Evolutionary conservation across 2,113 vertebrate species (phyloP).

Genomic region (Choloepus hoffmanni): DNA sequence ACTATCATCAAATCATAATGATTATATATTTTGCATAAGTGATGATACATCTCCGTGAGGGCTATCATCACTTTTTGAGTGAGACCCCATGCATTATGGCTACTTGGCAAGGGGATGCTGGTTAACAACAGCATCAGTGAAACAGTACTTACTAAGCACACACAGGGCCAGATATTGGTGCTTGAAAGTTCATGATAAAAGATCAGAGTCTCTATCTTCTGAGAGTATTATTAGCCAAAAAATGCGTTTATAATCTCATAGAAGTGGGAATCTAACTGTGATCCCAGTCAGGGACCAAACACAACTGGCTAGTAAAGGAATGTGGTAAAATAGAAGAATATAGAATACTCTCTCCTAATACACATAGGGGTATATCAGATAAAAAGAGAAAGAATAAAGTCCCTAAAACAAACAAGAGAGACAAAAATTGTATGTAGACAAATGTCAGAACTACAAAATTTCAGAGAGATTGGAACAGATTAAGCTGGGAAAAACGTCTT

Average conservation of each 20-base stretch:
- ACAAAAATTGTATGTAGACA: constrained; percentile 12
- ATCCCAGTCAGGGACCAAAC: constrained; percentile 26
- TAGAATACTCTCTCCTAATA: background rate
- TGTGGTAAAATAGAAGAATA: background rate
- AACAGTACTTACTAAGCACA: background rate
- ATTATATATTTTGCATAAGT: constrained; percentile 61
- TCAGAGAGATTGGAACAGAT: constrained; percentile 2
- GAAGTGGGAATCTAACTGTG: constrained; percentile 15
- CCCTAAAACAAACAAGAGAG: background rate
- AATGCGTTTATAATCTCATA: background rate
- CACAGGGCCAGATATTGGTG: background rate
- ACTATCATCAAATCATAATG: constrained; percentile 50
- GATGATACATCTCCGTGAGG: constrained; percentile 35
- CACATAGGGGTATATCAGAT: background rate
- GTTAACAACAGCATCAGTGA: background rate
- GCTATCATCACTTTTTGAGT: constrained; percentile 39
- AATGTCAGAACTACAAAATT: constrained; percentile 35
- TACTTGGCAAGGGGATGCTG: background rate
- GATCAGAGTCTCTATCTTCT: background rate
- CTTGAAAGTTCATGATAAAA: constrained; percentile 3
- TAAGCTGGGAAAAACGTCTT: background rate
- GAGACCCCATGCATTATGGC: background rate
- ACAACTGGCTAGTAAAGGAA: constrained; percentile 10
- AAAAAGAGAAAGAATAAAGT: background rate
- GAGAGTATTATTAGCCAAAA: constrained; percentile 39